Conservation (phyloP, 2,888 invertebrate genomes). For the Amblyjoppa fuscipennis region DNA sequence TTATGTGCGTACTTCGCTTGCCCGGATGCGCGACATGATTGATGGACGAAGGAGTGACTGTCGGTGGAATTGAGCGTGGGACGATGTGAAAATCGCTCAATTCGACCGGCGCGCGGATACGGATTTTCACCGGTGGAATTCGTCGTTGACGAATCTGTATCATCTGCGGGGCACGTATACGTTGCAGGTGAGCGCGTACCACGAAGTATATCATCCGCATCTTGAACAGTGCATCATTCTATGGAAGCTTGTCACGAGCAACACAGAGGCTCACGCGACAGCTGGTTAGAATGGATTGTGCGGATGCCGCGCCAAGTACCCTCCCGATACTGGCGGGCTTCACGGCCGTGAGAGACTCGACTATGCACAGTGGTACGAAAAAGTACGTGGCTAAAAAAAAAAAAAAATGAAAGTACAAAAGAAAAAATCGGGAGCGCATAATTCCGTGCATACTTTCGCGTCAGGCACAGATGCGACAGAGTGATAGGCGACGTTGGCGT, state of each 20-base stretch:
- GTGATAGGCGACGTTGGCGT: too few species aligned
- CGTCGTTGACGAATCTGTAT: neutral
- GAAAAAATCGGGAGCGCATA: too few species aligned
- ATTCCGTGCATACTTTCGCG: too few species aligned
- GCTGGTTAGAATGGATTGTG: slow-evolving; percentile 46
- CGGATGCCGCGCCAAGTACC: slow-evolving; percentile 38
- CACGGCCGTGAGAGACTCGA: slow-evolving; percentile 8
- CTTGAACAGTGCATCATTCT: slow-evolving; percentile 44
- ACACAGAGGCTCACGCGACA: slow-evolving; percentile 6
- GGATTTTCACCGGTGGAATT: neutral
- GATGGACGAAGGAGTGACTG: too few species aligned
- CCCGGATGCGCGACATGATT: too few species aligned
- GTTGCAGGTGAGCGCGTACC: neutral
- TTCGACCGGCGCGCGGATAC: neutral
- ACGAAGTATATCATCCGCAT: neutral
- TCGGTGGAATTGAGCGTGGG: too few species aligned
- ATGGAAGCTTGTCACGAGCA: slow-evolving; percentile 37
- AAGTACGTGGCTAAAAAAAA: too few species aligned
- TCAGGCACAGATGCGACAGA: too few species aligned
- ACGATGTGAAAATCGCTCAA: too few species aligned
- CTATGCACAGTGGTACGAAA: neutral
- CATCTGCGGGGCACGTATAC: neutral
- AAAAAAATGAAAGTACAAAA: too few species aligned
- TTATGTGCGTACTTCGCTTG: neutral
- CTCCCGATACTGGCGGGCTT: slow-evolving; percentile 11